Evolutionary conservation across 2,113 vertebrate species (phyloP), one percentile per base, ranked within the genome.

Genomic region (Otus sunia): DNA sequence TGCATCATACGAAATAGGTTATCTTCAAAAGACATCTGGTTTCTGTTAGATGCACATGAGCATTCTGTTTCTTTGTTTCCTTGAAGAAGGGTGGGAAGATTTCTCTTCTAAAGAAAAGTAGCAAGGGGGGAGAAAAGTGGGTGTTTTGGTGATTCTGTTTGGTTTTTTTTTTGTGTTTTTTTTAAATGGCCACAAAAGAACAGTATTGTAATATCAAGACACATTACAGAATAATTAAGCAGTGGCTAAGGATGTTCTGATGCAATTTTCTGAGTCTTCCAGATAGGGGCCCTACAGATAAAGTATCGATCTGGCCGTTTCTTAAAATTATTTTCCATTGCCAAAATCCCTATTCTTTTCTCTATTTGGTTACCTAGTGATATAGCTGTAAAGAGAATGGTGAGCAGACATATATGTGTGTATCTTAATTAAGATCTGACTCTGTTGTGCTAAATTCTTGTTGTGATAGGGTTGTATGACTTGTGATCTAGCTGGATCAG

Each of bases 291-390:
- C 15, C 12, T 77, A 69, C 18, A 87, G 67, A 41, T 26, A 87
- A 7, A 50, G 1, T 50, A 39, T 49, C 0, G 2, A 8, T 41
- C 10, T 75, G 11, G 2, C 15, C 62, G 7, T 39, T 76, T 29
- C 11, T 55, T 88, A 23, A 53, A 39, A 30, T 62, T 53, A 27
- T 53, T 66, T 32, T 16, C 32, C 6, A 2, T 25, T 49, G 63
- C 45, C 20, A 76, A 64, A 80, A 49, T 92, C 12, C 7, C 9
- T 9, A 15, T 50, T 30, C 34, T 82, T 86, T 26, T 26, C 20
- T 90, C 7, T 26, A 56, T 43, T 15, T 45, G 27, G 14, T 55
- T 77, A 60, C 37, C 23, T 55, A 50, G 41, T 13, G 13, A 32
- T 64, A 5, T 13, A 36, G 32, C 10, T 39, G 15, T 63, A 62